phyloP scores from a whole-genome alignment of 37 sponge, comb jelly and placozoan genomes.

The Mnemiopsis leidyi region DNA sequence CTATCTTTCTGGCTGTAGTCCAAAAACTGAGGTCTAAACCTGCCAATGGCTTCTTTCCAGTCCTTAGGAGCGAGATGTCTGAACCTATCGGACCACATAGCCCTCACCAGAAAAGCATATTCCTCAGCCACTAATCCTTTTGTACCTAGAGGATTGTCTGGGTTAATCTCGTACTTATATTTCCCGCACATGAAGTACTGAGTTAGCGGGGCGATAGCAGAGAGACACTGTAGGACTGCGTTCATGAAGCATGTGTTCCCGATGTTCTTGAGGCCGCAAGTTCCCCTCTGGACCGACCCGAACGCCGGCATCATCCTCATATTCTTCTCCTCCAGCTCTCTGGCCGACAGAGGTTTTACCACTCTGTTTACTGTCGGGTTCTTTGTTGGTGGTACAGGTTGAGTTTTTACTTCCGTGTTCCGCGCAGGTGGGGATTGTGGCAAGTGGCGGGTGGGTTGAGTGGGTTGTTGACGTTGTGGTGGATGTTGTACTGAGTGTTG shows the following conservation, averaged over 20 bases:
- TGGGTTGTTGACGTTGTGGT: background rate
- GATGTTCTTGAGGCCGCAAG: slow-evolving; percentile 53
- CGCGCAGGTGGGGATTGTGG: background rate
- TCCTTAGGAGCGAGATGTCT: slow-evolving; percentile 82
- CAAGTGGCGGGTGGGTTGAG: background rate
- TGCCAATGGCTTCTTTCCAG: slow-evolving; percentile 75
- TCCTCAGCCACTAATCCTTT: slow-evolving; percentile 86
- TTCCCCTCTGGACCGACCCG: slow-evolving; percentile 43
- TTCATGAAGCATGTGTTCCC: slow-evolving; percentile 68
- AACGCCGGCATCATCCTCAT: slow-evolving; percentile 9
- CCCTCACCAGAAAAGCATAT: slow-evolving; percentile 78
- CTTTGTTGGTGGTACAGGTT: background rate
- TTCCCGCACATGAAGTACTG: slow-evolving; percentile 34
- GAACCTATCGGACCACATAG: slow-evolving; percentile 81
- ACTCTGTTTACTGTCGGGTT: slow-evolving; percentile 42
- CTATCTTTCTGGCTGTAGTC: slow-evolving; percentile 81
- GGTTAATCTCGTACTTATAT: slow-evolving; percentile 39
- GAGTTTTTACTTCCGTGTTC: background rate
- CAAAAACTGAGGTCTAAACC: slow-evolving; percentile 69
- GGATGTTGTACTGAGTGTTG: background rate
- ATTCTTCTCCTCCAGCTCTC: slow-evolving; percentile 17
- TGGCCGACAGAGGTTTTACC: slow-evolving; percentile 27
- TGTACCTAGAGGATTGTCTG: slow-evolving; percentile 53
- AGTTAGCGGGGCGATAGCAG: slow-evolving; percentile 53
- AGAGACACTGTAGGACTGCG: slow-evolving; percentile 62